These are phyloP conservation scores for Dasyornis broadbenti DNA, from an alignment of 2,113 vertebrate species.

Conservation along the genomic window DNA sequence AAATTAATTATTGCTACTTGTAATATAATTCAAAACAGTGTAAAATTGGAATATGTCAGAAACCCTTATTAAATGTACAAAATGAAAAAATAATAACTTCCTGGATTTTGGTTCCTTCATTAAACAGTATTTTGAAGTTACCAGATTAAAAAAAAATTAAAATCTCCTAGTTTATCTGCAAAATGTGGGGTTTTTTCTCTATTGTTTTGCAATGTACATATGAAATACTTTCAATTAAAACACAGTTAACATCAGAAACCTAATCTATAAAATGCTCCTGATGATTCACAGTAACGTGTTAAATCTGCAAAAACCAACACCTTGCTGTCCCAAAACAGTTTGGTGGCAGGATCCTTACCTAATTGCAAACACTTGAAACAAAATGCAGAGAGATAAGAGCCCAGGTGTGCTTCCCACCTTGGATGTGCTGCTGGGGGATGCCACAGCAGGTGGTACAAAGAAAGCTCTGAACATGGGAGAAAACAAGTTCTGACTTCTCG, in stretches of 20 bases:
- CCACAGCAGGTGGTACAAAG: not conserved
- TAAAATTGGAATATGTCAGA: not conserved
- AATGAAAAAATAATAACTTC: not conserved
- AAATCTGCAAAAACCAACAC: not conserved
- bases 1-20: not conserved
- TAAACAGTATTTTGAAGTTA: not conserved
- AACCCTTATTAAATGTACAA: not conserved
- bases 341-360: not conserved
- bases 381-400: not conserved
- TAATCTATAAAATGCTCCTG: not conserved
- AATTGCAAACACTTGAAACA: not conserved
- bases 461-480: not conserved
- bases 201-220: not conserved
- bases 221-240: not conserved
- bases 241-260: not conserved
- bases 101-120: not conserved
- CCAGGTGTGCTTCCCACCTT: not conserved
- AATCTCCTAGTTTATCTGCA: not conserved
- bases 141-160: not conserved
- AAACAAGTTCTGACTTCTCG: not conserved
- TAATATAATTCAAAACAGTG: not conserved
- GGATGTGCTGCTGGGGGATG: not conserved
- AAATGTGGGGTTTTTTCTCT: fast-evolving
- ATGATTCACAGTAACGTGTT: not conserved
- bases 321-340: not conserved